Evolutionary conservation across 2,888 invertebrate species (phyloP), one percentile per base, ranked within the genome.

Genomic region (Netelia melanura): DNA sequence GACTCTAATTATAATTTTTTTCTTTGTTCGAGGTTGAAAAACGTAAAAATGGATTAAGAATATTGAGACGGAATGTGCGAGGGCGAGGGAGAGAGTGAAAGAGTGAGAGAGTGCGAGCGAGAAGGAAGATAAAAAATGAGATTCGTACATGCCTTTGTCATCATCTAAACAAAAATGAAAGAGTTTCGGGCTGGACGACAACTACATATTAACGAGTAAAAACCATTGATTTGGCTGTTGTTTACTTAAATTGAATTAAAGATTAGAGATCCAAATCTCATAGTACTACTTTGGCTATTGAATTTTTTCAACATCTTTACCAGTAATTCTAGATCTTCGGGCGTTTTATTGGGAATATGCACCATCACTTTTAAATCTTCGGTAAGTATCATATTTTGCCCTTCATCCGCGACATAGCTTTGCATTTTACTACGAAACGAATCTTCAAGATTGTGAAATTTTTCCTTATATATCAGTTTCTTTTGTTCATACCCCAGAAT

Each of bases 281-380:
- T 92, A 87, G 97, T 96, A 86, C 95, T 95, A 85, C 96, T 96
- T 91, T 97, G 97, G 21, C 94, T 92, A 90, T 96, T 96, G 90
- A 96, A 98, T 96, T 96, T 97, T 92, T 95, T 95, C 86, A 97
- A 94, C 97, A 98, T 97, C 88, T 95, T 94, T 9, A 95, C 89
- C 1, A 97, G 91, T 21, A 97, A 93, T 8, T 96, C 94, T 14
- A 97, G 87, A 91, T 98, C 97, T 10, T 94, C 92, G 2, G 94
- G 92, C 48, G 94, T 94, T 43, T 95, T 95, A 83, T 96, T 95
- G 2, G 95, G 95, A 75, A 98, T 92, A 90, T 97, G 96, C 3
- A 97, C 92, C 96, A 97, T 97, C 91, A 97, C 97, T 92, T 97
- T 98, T 11, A 98, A 94, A 93, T 98, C 98, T 94, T 98, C 98